These are phyloP conservation scores for Cotesia glomerata DNA, from an alignment of 1,140 invertebrate species.

Conservation along the genomic window DNA sequence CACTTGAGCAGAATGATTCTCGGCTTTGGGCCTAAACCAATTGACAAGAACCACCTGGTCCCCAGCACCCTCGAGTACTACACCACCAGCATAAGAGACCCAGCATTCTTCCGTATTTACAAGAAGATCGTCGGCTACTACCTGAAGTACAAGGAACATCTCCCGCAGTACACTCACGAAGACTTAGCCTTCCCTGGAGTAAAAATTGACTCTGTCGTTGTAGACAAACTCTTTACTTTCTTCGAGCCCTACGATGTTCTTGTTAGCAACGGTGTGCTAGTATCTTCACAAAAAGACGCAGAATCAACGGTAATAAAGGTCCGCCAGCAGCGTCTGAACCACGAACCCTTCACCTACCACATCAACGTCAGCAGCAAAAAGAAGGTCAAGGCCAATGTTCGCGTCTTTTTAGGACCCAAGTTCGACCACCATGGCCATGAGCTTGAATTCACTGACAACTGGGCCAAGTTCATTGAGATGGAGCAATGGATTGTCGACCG, in stretches of 20 bases:
- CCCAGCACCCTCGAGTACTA: constrained; percentile 65
- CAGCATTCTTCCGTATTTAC: constrained; percentile 71
- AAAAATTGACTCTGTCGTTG: constrained; percentile 63
- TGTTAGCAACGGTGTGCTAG: constrained; percentile 57
- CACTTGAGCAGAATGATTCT: constrained; percentile 54
- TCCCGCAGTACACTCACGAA: constrained; percentile 66
- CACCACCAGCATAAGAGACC: constrained; percentile 70
- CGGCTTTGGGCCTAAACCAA: constrained; percentile 50
- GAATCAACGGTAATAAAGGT: constrained; percentile 54
- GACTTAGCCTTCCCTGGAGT: constrained; percentile 66
- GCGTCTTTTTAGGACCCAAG: constrained; percentile 68
- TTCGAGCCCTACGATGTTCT: constrained; percentile 66
- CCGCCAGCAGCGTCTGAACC: constrained; percentile 69
- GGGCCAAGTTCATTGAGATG: constrained; percentile 64
- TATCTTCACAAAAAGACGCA: constrained; percentile 36
- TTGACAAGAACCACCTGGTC: constrained; percentile 53
- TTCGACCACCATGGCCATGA: constrained; percentile 63
- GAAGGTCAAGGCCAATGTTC: constrained; percentile 62
- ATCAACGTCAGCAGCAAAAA: constrained; percentile 67
- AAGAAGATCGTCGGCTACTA: constrained; percentile 68
- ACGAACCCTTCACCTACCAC: constrained; percentile 67
- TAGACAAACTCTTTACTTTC: constrained; percentile 64
- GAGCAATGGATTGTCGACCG: constrained; percentile 65
- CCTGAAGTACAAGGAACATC: constrained; percentile 63
- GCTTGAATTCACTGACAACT: constrained; percentile 63